Evolutionary conservation across 2,113 vertebrate species (phyloP).

Genomic region (Crotalus helleri): DNA sequence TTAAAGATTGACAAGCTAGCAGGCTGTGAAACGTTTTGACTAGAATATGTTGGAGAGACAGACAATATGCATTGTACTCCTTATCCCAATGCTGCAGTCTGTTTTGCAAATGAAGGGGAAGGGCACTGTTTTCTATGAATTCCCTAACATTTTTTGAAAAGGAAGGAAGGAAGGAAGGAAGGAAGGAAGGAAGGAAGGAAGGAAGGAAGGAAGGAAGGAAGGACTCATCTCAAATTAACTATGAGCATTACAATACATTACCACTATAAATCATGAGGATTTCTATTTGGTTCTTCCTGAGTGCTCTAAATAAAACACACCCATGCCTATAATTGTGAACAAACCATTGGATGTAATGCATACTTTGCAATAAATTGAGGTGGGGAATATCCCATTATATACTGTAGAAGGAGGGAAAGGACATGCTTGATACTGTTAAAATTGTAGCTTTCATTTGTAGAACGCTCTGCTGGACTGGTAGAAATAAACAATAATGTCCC

Average conservation of each 20-base stretch:
- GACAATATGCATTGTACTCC: constrained; percentile 69
- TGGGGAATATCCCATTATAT: constrained; percentile 15
- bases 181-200: constrained; percentile 23
- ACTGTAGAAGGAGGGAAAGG: constrained; percentile 33
- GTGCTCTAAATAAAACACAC: background rate
- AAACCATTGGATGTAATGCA: background rate
- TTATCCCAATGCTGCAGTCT: constrained; percentile 63
- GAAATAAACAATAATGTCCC: background rate
- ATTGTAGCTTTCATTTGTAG: constrained; percentile 26
- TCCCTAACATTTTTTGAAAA: background rate
- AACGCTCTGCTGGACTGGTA: background rate
- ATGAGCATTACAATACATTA: background rate
- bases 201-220: constrained; percentile 17
- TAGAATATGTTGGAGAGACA: constrained; percentile 70
- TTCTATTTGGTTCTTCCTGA: background rate
- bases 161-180: background rate
- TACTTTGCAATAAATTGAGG: constrained; percentile 26
- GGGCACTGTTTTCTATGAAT: constrained; percentile 58
- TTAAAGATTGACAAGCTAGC: constrained; percentile 82
- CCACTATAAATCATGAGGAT: background rate
- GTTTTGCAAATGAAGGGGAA: constrained; percentile 48
- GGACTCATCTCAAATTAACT: background rate
- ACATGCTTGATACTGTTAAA: constrained; percentile 35
- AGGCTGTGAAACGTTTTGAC: constrained; percentile 76
- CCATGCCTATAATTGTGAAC: background rate